Evolutionary conservation across 2,888 invertebrate species (phyloP), one percentile per base, ranked within the genome.

Genomic region (Xanthorhoe designata): DNA sequence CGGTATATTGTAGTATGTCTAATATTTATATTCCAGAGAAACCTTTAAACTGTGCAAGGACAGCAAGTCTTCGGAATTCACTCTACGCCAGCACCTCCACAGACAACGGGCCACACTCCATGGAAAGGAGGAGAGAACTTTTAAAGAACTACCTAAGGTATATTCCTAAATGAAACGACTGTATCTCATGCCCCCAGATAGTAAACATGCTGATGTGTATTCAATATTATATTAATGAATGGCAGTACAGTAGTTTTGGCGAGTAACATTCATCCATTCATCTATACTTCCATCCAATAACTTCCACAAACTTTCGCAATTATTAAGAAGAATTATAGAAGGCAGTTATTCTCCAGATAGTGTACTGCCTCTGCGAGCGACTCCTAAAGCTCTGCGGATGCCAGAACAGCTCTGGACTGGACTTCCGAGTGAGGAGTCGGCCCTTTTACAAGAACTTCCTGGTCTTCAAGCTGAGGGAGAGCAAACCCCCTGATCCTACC

Each of bases 141-240:
- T 97, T 70, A 96, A 95, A 82, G 94, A 96, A 83, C 92, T 98
- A 76, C 97, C 97, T 42, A 97, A 97, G 95, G 97, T 97, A 53
- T n/a, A n/a, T n/a, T n/a, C n/a, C n/a, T n/a, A 17, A 13, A n/a
- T 13, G 0, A 13, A 13, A 13, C 4, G 10, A 38, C 9, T 38
- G 35, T n/a, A n/a, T n/a, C n/a, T n/a, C n/a, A n/a, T n/a, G n/a
- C n/a, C n/a, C n/a, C n/a, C n/a, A n/a, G n/a, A n/a, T n/a, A n/a
- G n/a, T n/a, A n/a, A n/a, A n/a, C n/a, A n/a, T n/a, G n/a, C n/a
- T n/a, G n/a, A n/a, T n/a, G n/a, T n/a, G n/a, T n/a, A n/a, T n/a
- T n/a, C n/a, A n/a, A n/a, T n/a, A n/a, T n/a, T n/a, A n/a, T n/a
- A n/a, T n/a, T n/a, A n/a, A n/a, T n/a, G n/a, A n/a, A n/a, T n/a